Base-by-base conservation (phyloP, 1,140 invertebrate genomes). In the Subanguina moxae region DNA sequence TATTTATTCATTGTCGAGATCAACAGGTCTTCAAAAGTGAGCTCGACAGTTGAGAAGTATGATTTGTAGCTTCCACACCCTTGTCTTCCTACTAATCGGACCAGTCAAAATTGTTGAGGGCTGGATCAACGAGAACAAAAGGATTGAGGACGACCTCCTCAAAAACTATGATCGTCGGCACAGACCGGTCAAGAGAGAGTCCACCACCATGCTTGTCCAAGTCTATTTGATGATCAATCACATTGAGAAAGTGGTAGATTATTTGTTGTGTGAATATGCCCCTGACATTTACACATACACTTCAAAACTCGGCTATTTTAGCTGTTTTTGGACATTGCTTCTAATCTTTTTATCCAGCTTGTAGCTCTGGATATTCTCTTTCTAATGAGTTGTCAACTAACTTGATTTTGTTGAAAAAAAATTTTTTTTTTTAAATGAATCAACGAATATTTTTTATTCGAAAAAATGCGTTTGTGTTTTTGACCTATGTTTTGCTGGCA, bases 211-310 rank as follows among this genome's bases (percentile, higher is more conserved):
- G 15, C 9, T 72, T 0, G 65, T 76, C 19, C 67, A 77, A 19
- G 48, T 78, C 13, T 75, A 71, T 38, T 30, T 76, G 8, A 72
- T 76, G 15, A 59, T 76, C 13, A 76, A 77, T 45, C 75, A 76
- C 56, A 76, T 76, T 56, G 75, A 76, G 45, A 64, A 64, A 65
- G 76, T 76, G 62, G 75, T 76, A 32, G 62, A 61, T 66, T 11
- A 30, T 7, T 3, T 3, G n/a, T 52, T 28, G 1, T 61, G 1
- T 5, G 11, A 61, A 28, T 19, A 3, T 61, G 30, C 19, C 15
- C 25, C 19, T 27, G 1, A 38, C 30, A 28, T 15, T 19, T 13
- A 32, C 17, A 11, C 13, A 28, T 61, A 13, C 17, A 3, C 27
- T 59, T 17, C 25, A 30, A 59, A 45, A 45, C 43, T 45, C 21